Percentiles rank a stretch among this genome's conserved stretches.
Conservation (phyloP, 64 coral and sea anemone genomes). For the Porites australiensis region DNA sequence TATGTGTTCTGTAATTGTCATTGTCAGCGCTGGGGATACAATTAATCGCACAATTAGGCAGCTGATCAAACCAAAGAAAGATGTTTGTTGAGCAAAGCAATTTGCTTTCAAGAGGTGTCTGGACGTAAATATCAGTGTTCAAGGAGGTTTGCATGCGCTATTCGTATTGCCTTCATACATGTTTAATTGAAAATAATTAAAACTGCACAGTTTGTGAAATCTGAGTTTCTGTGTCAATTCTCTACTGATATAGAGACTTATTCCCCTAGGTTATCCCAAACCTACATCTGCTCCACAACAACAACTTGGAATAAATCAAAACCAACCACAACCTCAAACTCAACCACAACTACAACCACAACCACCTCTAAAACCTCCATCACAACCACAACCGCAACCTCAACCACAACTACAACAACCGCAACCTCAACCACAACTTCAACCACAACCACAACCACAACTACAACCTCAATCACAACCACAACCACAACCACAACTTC, state of each 20-base stretch:
- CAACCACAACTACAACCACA: not conserved
- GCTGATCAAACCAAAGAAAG: no score
- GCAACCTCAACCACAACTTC: not conserved
- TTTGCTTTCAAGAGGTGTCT: not conserved
- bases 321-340: not conserved
- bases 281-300: not conserved
- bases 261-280: not conserved
- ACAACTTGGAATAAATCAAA: conserved; percentile 5
- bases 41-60: no score
- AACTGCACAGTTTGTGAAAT: no score
- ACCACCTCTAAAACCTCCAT: conserved; percentile 7
- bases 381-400: not conserved
- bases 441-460: not conserved
- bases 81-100: no score
- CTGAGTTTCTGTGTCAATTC: not conserved
- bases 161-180: not conserved
- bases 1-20: no score
- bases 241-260: not conserved
- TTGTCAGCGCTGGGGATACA: no score
- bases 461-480: not conserved
- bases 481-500: not conserved
- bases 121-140: not conserved
- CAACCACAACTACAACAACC: not conserved
- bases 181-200: no score
- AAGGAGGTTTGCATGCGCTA: not conserved